These are phyloP conservation scores for Caenorhabditis latens DNA, from an alignment of 1,140 invertebrate species.

Conservation along the genomic window DNA sequence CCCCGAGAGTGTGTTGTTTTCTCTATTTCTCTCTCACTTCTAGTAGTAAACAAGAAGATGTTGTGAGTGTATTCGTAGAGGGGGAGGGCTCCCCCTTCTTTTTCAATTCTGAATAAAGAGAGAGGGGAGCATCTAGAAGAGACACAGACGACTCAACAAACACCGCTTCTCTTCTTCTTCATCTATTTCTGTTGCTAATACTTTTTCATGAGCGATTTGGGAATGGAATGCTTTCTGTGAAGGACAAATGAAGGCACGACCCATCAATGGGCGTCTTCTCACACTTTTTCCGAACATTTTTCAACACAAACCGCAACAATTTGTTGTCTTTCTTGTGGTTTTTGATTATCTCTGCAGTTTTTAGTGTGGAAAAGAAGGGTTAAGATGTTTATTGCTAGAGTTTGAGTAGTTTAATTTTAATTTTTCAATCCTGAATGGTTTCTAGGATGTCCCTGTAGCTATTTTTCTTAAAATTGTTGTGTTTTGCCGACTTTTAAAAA, in stretches of 20 bases:
- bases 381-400: too few species aligned
- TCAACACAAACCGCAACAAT: background rate
- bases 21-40: background rate
- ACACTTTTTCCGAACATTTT: background rate
- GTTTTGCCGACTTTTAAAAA: too few species aligned
- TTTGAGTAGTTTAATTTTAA: too few species aligned
- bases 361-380: too few species aligned
- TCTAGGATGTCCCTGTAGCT: too few species aligned
- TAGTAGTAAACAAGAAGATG: conserved; percentile 42
- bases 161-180: conserved; percentile 1
- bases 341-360: background rate
- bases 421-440: too few species aligned
- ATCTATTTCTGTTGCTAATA: background rate
- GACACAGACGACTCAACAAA: conserved; percentile 26
- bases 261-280: background rate
- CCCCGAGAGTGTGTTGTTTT: background rate
- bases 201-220: background rate
- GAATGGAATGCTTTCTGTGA: background rate
- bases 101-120: conserved; percentile 39
- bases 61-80: background rate
- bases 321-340: background rate
- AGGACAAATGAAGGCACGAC: background rate
- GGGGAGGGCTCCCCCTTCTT: background rate
- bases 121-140: background rate
- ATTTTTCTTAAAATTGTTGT: too few species aligned